Conservation (phyloP, 2,113 vertebrate genomes). For the Boulengeromyrus knoepffleri region DNA sequence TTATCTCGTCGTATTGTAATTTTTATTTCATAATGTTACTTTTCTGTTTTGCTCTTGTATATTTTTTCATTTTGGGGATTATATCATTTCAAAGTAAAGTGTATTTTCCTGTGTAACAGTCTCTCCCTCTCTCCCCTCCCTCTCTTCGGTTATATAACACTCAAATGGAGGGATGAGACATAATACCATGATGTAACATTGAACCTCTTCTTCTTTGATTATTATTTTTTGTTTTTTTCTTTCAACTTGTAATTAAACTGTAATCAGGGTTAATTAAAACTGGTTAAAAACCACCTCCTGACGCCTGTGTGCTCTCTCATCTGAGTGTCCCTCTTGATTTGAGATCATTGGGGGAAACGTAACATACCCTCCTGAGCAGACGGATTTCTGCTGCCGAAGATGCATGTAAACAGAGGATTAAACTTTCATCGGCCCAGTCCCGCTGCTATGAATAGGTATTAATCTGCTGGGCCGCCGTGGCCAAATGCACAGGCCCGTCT, state of each 20-base stretch:
- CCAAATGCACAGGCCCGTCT: background rate
- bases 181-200: slow-evolving; percentile 69
- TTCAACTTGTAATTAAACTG: slow-evolving; percentile 68
- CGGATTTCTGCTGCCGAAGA: slow-evolving; percentile 25
- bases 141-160: slow-evolving; percentile 54
- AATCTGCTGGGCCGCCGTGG: background rate
- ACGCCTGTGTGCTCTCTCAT: slow-evolving; percentile 34
- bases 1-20: slow-evolving; percentile 52
- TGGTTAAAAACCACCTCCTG: slow-evolving; percentile 54
- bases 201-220: slow-evolving; percentile 46
- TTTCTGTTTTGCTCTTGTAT: slow-evolving; percentile 50
- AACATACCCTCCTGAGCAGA: background rate
- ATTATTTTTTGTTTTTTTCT: slow-evolving; percentile 54
- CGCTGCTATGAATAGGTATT: slow-evolving; percentile 15
- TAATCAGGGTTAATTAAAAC: slow-evolving; percentile 76
- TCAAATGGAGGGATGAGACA: slow-evolving; percentile 52
- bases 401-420: slow-evolving; percentile 46
- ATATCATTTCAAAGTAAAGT: slow-evolving; percentile 53
- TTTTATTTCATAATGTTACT: slow-evolving; percentile 61
- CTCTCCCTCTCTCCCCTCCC: slow-evolving; percentile 43
- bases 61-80: slow-evolving; percentile 47
- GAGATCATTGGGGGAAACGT: background rate
- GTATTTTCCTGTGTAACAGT: slow-evolving; percentile 59
- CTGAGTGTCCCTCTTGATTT: slow-evolving; percentile 13
- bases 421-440: slow-evolving; percentile 21